These are phyloP conservation scores for Typhlichthys eigenmanni DNA, from an alignment of 2,797 vertebrate species.

Conservation along the genomic window DNA sequence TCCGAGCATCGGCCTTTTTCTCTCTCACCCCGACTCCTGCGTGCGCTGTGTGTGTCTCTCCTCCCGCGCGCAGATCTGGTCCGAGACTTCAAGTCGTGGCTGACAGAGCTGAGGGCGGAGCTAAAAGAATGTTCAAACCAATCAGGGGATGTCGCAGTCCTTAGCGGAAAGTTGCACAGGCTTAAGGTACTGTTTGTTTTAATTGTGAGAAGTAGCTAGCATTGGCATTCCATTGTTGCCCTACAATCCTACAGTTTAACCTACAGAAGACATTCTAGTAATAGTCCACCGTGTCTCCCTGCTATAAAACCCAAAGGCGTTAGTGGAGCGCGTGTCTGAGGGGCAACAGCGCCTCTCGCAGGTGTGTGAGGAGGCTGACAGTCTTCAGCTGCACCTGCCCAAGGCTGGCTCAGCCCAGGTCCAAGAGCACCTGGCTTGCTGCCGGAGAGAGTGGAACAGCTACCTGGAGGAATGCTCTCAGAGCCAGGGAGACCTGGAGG, in stretches of 20 bases:
- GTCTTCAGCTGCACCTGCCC: constrained; percentile 81
- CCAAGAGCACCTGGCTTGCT: constrained; percentile 84
- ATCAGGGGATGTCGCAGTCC: constrained; percentile 81
- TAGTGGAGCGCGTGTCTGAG: constrained; percentile 75
- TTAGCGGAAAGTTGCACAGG: constrained; percentile 81
- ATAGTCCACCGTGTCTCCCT: not conserved
- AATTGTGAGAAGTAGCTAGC: not conserved
- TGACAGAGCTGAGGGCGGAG: constrained; percentile 76
- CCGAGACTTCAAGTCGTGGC: constrained; percentile 87
- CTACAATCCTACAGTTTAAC: not conserved
- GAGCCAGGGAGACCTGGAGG: constrained; percentile 82
- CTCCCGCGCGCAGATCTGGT: constrained; percentile 78
- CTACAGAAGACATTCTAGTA: no score
- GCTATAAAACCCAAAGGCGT: constrained; percentile 66
- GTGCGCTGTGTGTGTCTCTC: not conserved
- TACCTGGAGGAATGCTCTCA: constrained; percentile 83
- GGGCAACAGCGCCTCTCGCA: constrained; percentile 81
- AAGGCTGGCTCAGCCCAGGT: constrained; percentile 80
- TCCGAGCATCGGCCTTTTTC: constrained; percentile 1
- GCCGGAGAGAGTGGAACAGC: constrained; percentile 83
- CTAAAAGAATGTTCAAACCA: constrained; percentile 82
- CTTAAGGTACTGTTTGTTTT: constrained; percentile 80
- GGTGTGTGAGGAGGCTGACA: constrained; percentile 84
- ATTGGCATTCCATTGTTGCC: not conserved
- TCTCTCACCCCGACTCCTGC: constrained; percentile 26